Evolutionary conservation across 2,113 vertebrate genomes (phyloP).

Genomic region (Ptychochromis oligacanthus): DNA sequence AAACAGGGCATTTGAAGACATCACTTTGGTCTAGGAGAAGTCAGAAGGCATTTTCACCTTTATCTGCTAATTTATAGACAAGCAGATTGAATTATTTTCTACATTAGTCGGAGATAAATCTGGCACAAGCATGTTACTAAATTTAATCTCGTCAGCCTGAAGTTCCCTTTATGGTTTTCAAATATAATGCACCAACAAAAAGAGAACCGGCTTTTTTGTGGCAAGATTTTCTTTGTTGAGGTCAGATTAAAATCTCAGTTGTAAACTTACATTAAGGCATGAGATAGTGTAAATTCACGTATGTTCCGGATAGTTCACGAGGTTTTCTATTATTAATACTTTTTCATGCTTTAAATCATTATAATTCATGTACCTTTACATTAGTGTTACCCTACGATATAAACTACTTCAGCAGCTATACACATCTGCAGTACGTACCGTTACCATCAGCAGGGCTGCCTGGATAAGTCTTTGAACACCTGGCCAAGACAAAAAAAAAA

Average conservation of each 20-base stretch:
- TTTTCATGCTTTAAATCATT: not conserved
- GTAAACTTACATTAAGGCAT: not conserved
- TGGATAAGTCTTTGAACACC: not conserved
- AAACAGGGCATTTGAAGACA: not conserved
- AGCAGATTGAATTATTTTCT: too few species aligned
- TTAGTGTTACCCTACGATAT: not conserved
- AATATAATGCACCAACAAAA: too few species aligned
- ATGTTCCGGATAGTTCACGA: not conserved
- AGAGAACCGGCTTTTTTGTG: too few species aligned
- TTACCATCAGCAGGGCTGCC: conserved; percentile 38
- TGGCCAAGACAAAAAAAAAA: conserved; percentile 3
- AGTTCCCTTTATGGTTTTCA: too few species aligned
- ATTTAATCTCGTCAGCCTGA: too few species aligned
- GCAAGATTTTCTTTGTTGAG: too few species aligned
- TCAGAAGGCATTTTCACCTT: too few species aligned
- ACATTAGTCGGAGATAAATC: too few species aligned
- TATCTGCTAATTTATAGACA: too few species aligned
- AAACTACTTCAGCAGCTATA: not conserved
- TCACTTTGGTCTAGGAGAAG: not conserved
- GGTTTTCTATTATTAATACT: not conserved
- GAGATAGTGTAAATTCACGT: not conserved
- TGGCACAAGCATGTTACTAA: too few species aligned
- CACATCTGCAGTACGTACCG: conserved; percentile 35
- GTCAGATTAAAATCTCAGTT: too few species aligned
- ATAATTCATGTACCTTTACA: not conserved